A percentile compares a stretch with the other conserved stretches of the same genome.
Conservation (phyloP, 2,888 invertebrate species). For the Hirtodrosophila histrioides region DNA sequence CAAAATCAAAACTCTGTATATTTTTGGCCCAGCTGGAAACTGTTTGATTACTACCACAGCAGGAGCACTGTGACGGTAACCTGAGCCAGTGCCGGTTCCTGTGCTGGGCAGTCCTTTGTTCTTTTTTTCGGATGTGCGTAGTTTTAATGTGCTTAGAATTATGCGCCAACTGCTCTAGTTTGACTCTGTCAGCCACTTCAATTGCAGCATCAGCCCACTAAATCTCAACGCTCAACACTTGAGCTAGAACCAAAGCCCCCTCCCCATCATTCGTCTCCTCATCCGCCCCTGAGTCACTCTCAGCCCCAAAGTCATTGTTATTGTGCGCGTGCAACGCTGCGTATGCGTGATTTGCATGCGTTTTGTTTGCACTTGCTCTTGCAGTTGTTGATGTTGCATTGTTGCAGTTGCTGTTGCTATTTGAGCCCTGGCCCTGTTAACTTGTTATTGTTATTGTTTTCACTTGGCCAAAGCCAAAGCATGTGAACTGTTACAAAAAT, state of each 20-base stretch:
- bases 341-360: slow-evolving; percentile 77
- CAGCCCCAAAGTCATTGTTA: slow-evolving; percentile 47
- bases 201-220: slow-evolving; percentile 24
- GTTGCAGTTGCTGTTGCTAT: slow-evolving; percentile 23
- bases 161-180: slow-evolving; percentile 68
- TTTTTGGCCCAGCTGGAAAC: slow-evolving; percentile 39
- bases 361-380: slow-evolving; percentile 60
- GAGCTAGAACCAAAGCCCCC: background rate
- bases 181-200: slow-evolving; percentile 43
- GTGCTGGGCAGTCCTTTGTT: slow-evolving; percentile 10
- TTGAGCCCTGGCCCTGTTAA: slow-evolving; percentile 39
- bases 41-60: slow-evolving; percentile 18
- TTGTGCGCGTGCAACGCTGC: slow-evolving; percentile 73
- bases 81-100: slow-evolving; percentile 9
- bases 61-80: slow-evolving; percentile 12
- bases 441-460: slow-evolving; percentile 65
- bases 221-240: slow-evolving; percentile 18
- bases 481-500: slow-evolving; percentile 65
- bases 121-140: slow-evolving; percentile 53
- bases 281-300: background rate
- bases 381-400: slow-evolving; percentile 20
- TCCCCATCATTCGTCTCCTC: background rate
- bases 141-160: slow-evolving; percentile 67
- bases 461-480: slow-evolving; percentile 61
- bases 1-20: slow-evolving; percentile 12